Base-by-base conservation (phyloP, 2,888 invertebrate species). In the Tholera decimalis region DNA sequence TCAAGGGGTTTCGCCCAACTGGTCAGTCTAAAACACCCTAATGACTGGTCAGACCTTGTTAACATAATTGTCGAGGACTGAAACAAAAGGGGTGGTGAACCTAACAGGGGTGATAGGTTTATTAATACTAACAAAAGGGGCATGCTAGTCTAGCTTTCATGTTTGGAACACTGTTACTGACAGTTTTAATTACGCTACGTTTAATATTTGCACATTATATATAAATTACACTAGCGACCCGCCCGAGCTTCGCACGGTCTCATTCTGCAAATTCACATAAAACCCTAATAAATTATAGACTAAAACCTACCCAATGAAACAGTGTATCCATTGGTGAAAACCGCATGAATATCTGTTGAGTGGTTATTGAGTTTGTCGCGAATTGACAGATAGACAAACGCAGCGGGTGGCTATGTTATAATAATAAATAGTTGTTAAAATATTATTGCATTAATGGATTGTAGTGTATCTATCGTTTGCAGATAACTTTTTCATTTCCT, bases 11-110 rank as follows among this genome's bases (percentile, higher is more conserved):
- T 57, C 66, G 44, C 62, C 53, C 53, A 51, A 20, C 26, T 61
- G 64, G 73, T 44, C 49, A 37, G 46, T 61, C 55, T 54, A 64
- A 56, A 53, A 51, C 49, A 44, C 54, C 47, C 65, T 68, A 68
- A 73, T 50, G 58, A 62, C 35, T 49, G 61, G 63, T 60, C 68
- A 72, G 50, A n/a, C 20, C 62, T 50, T 53, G 70, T 76, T 62
- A 68, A 8, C 56, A 43, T 51, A 59, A 65, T 67, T 73, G 47
- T 46, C 28, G 44, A 30, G n/a, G 28, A 11, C 49, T 54, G 39
- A 8, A 37, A 53, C 30, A 22, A 6, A 46, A 61, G 46, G 61
- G 69, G 39, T 61, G 49, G 47, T 39, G 37, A 37, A n/a, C 39
- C 39, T 30, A 30, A 53, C 55, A 54, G 60, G 44, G 56, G 44